Evolutionary conservation across 2,113 vertebrate species (phyloP).

Genomic region (Passer montanus): DNA sequence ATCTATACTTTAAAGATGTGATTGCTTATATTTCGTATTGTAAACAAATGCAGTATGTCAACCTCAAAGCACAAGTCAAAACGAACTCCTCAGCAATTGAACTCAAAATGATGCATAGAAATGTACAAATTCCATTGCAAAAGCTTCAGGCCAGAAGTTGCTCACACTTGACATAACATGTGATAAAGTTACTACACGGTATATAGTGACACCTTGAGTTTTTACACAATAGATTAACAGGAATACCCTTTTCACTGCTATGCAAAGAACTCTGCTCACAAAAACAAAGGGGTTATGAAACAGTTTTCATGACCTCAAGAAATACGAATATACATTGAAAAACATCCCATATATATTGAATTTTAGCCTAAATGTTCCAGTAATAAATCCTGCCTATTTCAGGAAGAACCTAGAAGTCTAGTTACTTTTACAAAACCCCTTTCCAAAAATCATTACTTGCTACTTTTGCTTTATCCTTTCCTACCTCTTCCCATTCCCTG

Average conservation of each 20-base stretch:
- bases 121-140: slow-evolving; percentile 66
- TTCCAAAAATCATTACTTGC: neutral
- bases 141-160: slow-evolving; percentile 69
- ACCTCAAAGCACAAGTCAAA: slow-evolving; percentile 75
- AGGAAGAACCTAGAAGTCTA: slow-evolving; percentile 56
- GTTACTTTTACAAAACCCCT: slow-evolving; percentile 10
- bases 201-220: slow-evolving; percentile 64
- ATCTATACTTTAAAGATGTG: slow-evolving; percentile 68
- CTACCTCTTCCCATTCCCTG: slow-evolving; percentile 7
- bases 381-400: slow-evolving; percentile 53
- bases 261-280: slow-evolving; percentile 57
- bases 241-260: slow-evolving; percentile 59
- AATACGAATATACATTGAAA: slow-evolving; percentile 61
- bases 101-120: slow-evolving; percentile 76
- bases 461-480: slow-evolving; percentile 8
- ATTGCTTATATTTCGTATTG: slow-evolving; percentile 75
- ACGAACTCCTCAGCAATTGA: slow-evolving; percentile 71
- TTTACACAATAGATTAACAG: slow-evolving; percentile 62
- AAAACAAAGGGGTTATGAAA: slow-evolving; percentile 63
- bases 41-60: slow-evolving; percentile 73
- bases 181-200: slow-evolving; percentile 71
- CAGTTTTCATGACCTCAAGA: slow-evolving; percentile 57
- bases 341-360: slow-evolving; percentile 61
- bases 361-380: slow-evolving; percentile 57
- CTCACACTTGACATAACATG: slow-evolving; percentile 70